Base-by-base conservation (phyloP, 2,888 invertebrate genomes). In the Stenolophus ochropezus region DNA sequence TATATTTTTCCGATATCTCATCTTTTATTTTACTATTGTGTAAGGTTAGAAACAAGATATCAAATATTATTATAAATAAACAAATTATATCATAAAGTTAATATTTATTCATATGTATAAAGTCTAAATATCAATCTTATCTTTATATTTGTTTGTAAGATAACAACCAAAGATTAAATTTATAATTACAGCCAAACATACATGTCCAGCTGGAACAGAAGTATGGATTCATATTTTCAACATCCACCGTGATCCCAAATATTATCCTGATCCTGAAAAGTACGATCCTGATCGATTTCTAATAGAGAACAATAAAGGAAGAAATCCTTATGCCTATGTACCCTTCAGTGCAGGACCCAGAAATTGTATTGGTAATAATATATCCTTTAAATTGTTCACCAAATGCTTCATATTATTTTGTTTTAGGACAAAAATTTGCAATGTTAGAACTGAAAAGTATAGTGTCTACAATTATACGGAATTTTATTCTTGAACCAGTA, bases 381-480 rank as follows among this genome's bases (percentile, higher is more conserved):
- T 23, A 65, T 0, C 14, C 27, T 2, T 27, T 27, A 53, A 53
- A 53, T 8, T 4, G 16, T 2, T 18, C 0, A 53, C 18, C 0
- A 2, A 16, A 18, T 53, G 5, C n/a, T 56, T 27, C 6, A n/a
- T n/a, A 21, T 71, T 58, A 69, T 23, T 56, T 18, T 87, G 56
- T 90, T 89, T 2, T 88, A 93, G 93, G 94, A 14, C 92, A 94
- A 87, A 91, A 92, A 83, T 94, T 93, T 85, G 94, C 94, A 0
- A 91, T 93, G 87, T 86, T 93, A 51, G 94, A 94, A 86, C 91
- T 93, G 16, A 92, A 92, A 86, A 90, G 92, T 81, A 85, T 92
- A 0, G 85, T 94, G 18, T 90, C 91, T 14, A 90, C 90, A 18
- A 88, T 94, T 8, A 85, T 93, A 16, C 87, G 90, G 11, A 90